Conservation (phyloP, 2,888 invertebrate genomes). For the Andrena praecox region DNA sequence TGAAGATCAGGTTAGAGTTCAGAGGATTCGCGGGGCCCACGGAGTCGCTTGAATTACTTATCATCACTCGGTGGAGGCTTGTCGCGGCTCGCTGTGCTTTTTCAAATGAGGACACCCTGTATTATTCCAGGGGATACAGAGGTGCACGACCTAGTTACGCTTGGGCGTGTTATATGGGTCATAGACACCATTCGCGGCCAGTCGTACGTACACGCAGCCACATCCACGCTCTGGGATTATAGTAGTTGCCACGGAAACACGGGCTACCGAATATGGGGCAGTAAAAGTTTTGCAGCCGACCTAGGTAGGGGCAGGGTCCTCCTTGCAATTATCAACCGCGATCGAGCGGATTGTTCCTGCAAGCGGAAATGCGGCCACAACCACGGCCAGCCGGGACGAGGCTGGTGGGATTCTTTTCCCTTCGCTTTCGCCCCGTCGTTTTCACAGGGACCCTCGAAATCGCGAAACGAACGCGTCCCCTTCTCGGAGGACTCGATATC, state of each 20-base stretch:
- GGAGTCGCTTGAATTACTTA: not conserved
- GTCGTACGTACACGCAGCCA: conserved; percentile 64
- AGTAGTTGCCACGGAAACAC: conserved; percentile 73
- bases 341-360: conserved; percentile 15
- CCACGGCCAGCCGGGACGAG: not conserved
- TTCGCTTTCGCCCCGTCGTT: not conserved
- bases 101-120: conserved; percentile 77
- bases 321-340: conserved; percentile 19
- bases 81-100: conserved; percentile 36
- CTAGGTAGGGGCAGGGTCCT: not conserved
- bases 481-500: not conserved
- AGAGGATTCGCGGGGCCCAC: not conserved
- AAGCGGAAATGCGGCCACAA: conserved; percentile 1
- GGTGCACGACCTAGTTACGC: conserved; percentile 83
- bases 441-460: not conserved
- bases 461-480: not conserved
- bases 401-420: not conserved
- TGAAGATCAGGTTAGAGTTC: not conserved
- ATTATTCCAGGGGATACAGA: conserved; percentile 82
- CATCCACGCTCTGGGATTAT: conserved; percentile 46
- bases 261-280: conserved; percentile 47
- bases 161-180: conserved; percentile 83
- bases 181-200: conserved; percentile 81
- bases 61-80: not conserved
- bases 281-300: conserved; percentile 44